Base-by-base conservation (phyloP, 2,113 vertebrate genomes). In the Sisor rabdophorus region DNA sequence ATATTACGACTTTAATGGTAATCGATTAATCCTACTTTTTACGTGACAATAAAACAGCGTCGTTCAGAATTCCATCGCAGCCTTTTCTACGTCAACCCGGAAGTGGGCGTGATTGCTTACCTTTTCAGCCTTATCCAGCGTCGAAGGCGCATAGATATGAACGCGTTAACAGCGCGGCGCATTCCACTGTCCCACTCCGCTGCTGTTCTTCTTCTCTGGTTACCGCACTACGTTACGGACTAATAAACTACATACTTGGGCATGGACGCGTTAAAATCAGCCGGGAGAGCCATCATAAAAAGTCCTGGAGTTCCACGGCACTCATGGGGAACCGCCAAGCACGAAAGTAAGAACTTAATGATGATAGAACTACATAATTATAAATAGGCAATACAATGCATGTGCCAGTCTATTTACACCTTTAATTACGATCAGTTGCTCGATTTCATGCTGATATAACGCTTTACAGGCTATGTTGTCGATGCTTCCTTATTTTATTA, bases 181-280 rank as follows among this genome's bases (percentile, higher is more conserved):
- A 55, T 59, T 47, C 26, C 71, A 20, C 61, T 65, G 50, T 65
- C 50, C 60, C 40, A 70, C 48, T 58, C n/a, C 22, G 63, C 17
- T 50, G 20, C n/a, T 47, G 61, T n/a, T 20, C 4, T 10, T 11
- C 9, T 1, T 0, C 36, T 65, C 40, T 19, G 32, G 2, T 30
- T 36, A 32, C 9, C 12, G 8, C 50, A 22, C 28, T 2, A 44
- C 22, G 17, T 48, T 2, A 16, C 40, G 44, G n/a, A 47, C 1
- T 28, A 6, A 19, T 12, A 50, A 69, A 20, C 72, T 52, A 4
- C 44, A 74, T 80, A 67, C 75, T 82, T 85, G 22, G 48, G 82
- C 58, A 95, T 95, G 94, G 94, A 95, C 76, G 94, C 92, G 24
- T 81, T 95, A 79, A 93, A 93, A 86, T 94, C 93, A 61, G 94